Percentiles rank a stretch among this genome's conserved stretches.
Evolutionary conservation across 1,140 invertebrate genomes (phyloP).

Genomic region (Apis cerana): DNA sequence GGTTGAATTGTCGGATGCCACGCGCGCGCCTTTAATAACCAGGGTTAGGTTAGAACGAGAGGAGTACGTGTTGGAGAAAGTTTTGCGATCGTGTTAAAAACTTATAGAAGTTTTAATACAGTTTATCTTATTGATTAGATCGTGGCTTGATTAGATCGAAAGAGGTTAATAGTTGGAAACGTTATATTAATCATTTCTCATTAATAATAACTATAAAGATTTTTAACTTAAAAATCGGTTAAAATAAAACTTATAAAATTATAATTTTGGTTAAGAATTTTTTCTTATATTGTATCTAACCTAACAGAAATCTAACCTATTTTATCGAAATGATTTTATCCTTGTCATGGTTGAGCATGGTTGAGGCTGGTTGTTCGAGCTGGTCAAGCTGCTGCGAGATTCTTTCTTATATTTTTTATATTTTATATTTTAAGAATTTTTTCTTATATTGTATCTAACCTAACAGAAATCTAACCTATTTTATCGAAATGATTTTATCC

Average conservation of each 20-base stretch:
- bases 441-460: neutral
- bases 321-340: neutral
- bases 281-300: neutral
- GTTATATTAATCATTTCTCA: no score
- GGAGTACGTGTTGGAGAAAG: neutral
- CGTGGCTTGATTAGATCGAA: no score
- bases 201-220: neutral
- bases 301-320: neutral
- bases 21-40: neutral
- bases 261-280: no score
- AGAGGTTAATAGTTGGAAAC: no score
- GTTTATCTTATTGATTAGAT: no score
- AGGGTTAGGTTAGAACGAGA: no score
- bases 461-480: neutral
- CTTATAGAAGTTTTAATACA: no score
- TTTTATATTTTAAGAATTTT: no score
- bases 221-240: no score
- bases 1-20: neutral
- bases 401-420: no score
- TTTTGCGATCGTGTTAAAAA: no score
- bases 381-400: conserved; percentile 1
- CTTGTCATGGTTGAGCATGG: conserved; percentile 4
- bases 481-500: neutral
- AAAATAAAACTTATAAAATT: no score
- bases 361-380: neutral